Conservation (phyloP, 2,113 vertebrate genomes). For the Saiga tatarica region DNA sequence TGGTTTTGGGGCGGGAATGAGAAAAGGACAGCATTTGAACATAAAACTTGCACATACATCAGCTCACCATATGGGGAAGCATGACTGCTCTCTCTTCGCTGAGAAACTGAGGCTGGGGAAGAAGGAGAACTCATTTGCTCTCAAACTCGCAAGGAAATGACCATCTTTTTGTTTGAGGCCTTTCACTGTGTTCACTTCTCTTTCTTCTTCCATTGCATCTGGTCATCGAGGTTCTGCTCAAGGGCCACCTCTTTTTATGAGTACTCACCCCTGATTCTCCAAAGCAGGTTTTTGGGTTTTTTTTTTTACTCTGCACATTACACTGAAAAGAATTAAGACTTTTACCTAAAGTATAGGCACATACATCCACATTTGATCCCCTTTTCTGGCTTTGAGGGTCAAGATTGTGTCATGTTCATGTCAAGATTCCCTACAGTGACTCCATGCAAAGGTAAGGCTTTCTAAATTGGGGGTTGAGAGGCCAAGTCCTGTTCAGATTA, state of each 20-base stretch:
- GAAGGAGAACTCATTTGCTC: neutral
- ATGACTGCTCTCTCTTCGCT: neutral
- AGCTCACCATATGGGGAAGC: neutral
- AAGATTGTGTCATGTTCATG: neutral
- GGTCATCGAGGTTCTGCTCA: neutral
- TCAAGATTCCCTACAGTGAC: neutral
- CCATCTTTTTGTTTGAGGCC: neutral
- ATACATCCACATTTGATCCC: neutral
- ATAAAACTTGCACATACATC: accelerated
- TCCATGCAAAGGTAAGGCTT: neutral
- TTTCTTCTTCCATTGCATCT: neutral
- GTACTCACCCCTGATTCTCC: neutral
- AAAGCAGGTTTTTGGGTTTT: neutral
- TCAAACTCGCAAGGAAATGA: neutral
- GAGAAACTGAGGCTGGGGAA: neutral
- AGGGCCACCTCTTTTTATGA: neutral
- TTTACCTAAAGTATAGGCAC: neutral
- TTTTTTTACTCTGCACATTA: neutral
- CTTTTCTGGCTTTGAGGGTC: neutral
- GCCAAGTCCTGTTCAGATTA: neutral
- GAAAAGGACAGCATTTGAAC: neutral
- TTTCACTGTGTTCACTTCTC: neutral
- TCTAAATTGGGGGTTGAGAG: neutral
- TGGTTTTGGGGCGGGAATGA: neutral
- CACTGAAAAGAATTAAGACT: neutral